Evolutionary conservation across 2,888 invertebrate species (phyloP).

Genomic region (Phlogophora meticulosa): DNA sequence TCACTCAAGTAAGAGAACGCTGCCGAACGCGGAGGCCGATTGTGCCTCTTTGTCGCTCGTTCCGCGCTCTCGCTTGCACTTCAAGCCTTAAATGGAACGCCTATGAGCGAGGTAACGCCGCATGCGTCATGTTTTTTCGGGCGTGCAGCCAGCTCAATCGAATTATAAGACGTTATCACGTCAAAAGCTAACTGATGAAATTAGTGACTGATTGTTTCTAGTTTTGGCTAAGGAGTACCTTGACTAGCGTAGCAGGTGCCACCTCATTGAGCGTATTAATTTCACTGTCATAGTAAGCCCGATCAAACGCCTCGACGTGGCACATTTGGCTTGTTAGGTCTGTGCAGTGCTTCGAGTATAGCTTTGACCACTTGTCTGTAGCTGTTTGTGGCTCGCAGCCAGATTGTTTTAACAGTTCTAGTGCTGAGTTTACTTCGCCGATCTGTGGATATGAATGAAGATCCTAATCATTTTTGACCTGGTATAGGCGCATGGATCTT

Average conservation of each 20-base stretch:
- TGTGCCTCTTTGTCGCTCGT: too few species aligned
- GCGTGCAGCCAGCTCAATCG: too few species aligned
- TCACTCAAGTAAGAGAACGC: too few species aligned
- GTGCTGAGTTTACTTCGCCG: constrained; percentile 79
- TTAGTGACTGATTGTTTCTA: neutral
- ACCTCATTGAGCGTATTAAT: constrained; percentile 72
- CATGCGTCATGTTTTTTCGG: too few species aligned
- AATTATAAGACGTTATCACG: too few species aligned
- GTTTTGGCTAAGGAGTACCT: constrained; percentile 10
- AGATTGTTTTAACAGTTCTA: constrained; percentile 80
- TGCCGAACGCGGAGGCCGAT: too few species aligned
- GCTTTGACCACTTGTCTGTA: constrained; percentile 75
- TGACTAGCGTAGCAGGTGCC: neutral
- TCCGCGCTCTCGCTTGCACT: too few species aligned
- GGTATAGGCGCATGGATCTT: too few species aligned
- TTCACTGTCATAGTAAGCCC: constrained; percentile 74
- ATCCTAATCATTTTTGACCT: neutral
- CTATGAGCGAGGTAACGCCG: too few species aligned
- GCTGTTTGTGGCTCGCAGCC: constrained; percentile 77
- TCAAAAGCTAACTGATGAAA: too few species aligned
- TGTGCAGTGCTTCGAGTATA: constrained; percentile 81
- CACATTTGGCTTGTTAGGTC: constrained; percentile 79
- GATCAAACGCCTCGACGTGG: constrained; percentile 74
- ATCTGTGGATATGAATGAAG: constrained; percentile 66
- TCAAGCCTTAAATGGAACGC: too few species aligned